Base-by-base conservation (phyloP, 1,140 invertebrate species). In the Aporrectodea caliginosa region DNA sequence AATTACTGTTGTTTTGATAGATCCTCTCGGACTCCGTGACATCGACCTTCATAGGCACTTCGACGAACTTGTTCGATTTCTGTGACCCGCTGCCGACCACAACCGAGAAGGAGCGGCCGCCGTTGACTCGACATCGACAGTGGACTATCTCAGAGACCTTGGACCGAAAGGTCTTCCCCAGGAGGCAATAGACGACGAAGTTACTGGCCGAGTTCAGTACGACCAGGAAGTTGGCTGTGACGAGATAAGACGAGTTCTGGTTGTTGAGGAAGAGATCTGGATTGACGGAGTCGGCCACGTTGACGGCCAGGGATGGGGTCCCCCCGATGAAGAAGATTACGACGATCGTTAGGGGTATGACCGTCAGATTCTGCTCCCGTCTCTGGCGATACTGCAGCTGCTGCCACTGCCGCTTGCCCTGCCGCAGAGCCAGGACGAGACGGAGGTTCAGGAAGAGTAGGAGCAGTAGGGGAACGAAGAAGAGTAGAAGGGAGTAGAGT, bases 151-250 rank as follows among this genome's bases (percentile, higher is more conserved):
- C 31, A 2, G n/a, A 43, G 1, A 78, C 22, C 69, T 73, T 22
- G 1, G 16, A 14, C 27, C 77, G 2, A 34, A 78, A 78, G 29
- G 75, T 78, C 30, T 30, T 74, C 2, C 77, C 77, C 22, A 78
- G 58, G 2, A 78, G 12, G 69, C 58, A 78, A 30, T 73, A 78
- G 68, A 78, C 69, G 30, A 78, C 30, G 33, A 78, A 78, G 30
- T 78, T 78, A n/a, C 22, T 31, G 14, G 77, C 77, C 29, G 69
- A 74, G 70, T 78, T 78, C 71, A 78, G 1, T 12, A 35, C 31
- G 69, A 78, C 32, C 12, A 78, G 58, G 22, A 73, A 58, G 35
- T 78, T 78, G 32, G 69, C 68, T 14, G 69, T 22, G 77, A 58
- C 77, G 16, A 58, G 12, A 33, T 34, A 78, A 14, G 27, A 6